A percentile compares a stretch with the other conserved stretches of the same genome.
These are phyloP conservation scores for Otis tarda DNA, from an alignment of 2,113 vertebrate species.

Conservation along the genomic window DNA sequence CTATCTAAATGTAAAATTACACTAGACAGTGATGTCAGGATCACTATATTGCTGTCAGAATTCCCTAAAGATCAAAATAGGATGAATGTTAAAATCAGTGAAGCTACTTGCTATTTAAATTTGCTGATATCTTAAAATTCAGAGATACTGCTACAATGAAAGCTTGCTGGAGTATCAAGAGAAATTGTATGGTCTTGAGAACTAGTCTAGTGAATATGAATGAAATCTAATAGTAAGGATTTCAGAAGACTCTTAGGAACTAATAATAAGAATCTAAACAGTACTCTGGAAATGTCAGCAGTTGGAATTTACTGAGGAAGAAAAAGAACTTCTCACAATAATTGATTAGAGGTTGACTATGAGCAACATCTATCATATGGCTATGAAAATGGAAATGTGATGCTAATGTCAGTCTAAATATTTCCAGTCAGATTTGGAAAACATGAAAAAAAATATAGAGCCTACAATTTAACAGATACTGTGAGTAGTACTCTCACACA, in stretches of 20 bases:
- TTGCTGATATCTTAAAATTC: neutral
- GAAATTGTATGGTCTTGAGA: neutral
- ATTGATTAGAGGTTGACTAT: neutral
- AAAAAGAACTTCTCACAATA: neutral
- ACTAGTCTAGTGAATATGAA: neutral
- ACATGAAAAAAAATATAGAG: neutral
- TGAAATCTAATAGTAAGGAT: neutral
- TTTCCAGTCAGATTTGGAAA: neutral
- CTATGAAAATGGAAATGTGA: neutral
- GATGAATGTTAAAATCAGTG: neutral
- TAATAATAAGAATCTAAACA: neutral
- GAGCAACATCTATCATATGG: neutral
- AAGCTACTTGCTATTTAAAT: neutral
- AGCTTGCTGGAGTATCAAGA: neutral
- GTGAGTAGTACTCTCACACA: neutral
- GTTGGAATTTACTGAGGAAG: neutral
- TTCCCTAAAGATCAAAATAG: neutral
- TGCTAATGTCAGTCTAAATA: neutral
- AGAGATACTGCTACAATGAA: neutral
- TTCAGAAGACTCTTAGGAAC: neutral
- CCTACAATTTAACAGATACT: neutral
- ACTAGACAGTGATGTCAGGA: neutral
- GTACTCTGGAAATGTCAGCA: neutral
- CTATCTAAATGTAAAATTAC: neutral
- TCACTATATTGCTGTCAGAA: neutral